phyloP scores from a whole-genome alignment of 2,113 vertebrate genomes.

The Enhydra lutris region DNA sequence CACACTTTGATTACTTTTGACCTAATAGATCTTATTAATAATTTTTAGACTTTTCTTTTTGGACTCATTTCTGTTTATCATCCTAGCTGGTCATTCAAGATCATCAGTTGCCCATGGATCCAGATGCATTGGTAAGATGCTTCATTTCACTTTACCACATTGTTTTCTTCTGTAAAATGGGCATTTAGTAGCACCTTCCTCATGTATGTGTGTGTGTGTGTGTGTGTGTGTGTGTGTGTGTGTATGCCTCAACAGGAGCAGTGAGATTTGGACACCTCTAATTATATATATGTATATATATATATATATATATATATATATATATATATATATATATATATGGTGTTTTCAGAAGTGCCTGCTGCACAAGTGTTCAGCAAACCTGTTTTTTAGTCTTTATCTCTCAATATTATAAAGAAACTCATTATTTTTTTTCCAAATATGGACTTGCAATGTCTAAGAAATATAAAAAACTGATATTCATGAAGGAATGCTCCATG shows the following conservation, averaged over 20 bases:
- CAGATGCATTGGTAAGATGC: background rate
- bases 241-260: too few species aligned
- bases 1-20: background rate
- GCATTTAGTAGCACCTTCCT: background rate
- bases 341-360: background rate
- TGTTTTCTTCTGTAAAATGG: background rate
- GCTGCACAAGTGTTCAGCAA: background rate
- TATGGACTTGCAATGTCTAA: background rate
- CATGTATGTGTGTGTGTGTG: too few species aligned
- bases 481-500: background rate
- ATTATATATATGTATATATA: too few species aligned
- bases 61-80: background rate
- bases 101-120: background rate
- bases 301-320: too few species aligned
- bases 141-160: background rate
- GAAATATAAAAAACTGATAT: background rate
- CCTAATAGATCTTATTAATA: background rate
- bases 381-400: background rate
- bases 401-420: background rate
- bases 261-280: too few species aligned
- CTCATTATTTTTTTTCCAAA: background rate
- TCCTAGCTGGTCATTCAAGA: background rate
- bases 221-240: background rate
- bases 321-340: background rate
- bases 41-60: background rate